These are phyloP conservation scores for Cosmia pyralina DNA, from an alignment of 2,888 invertebrate species.

Conservation along the genomic window DNA sequence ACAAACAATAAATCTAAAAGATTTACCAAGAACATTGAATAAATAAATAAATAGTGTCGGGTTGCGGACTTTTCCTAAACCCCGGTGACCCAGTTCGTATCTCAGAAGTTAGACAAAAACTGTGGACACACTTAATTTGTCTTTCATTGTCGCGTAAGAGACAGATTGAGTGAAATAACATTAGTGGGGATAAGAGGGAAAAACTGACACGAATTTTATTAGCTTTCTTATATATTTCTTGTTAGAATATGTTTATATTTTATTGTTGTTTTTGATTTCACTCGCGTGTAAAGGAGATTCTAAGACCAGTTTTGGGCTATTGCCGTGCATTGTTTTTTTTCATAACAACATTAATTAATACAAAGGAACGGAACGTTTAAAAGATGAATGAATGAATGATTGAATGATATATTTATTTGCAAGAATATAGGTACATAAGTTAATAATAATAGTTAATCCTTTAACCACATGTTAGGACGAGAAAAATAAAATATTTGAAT, in stretches of 20 bases:
- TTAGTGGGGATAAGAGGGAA: conserved; percentile 31
- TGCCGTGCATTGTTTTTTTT: not conserved
- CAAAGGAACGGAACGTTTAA: not conserved
- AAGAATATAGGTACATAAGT: too few species aligned
- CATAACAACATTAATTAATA: not conserved
- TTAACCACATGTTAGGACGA: not conserved
- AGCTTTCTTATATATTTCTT: not conserved
- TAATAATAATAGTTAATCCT: too few species aligned
- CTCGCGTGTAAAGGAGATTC: not conserved
- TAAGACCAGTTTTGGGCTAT: not conserved
- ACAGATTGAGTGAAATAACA: conserved; percentile 51
- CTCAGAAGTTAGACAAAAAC: conserved; percentile 38
- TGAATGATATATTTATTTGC: too few species aligned
- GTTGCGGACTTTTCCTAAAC: conserved; percentile 6
- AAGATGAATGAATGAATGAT: too few species aligned
- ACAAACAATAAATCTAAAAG: conserved; percentile 14
- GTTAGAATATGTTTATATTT: not conserved
- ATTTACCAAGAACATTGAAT: conserved; percentile 34
- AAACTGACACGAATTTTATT: conserved; percentile 10
- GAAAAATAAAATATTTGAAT: not conserved
- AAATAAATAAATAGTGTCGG: conserved; percentile 33
- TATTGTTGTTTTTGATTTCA: not conserved
- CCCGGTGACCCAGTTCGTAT: conserved; percentile 35
- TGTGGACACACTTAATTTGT: conserved; percentile 51
- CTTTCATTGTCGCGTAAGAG: conserved; percentile 40